Evolutionary conservation across 1,140 invertebrate genomes (phyloP).

Genomic region (Glossosoma conforme): DNA sequence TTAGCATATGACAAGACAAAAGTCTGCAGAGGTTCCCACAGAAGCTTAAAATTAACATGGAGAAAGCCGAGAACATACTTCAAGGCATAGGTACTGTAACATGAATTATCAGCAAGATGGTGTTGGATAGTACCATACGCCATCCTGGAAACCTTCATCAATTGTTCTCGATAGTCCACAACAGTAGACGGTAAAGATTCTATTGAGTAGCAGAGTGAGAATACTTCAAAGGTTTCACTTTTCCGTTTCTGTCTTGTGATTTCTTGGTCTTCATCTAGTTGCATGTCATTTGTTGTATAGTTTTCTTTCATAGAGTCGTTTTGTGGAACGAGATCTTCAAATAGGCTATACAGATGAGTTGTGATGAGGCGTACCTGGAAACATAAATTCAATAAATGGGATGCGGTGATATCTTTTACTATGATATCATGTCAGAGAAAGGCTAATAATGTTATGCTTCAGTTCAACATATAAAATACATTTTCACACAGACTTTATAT

Average conservation of each 20-base stretch:
- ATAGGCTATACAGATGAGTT: conserved; percentile 66
- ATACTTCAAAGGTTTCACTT: conserved; percentile 52
- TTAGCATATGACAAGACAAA: conserved; percentile 69
- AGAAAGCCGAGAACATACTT: conserved; percentile 76
- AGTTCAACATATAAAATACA: conserved; percentile 19
- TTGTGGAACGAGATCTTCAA: conserved; percentile 47
- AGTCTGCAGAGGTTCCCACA: conserved; percentile 80
- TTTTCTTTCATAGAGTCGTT: conserved; percentile 19
- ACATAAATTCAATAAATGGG: conserved; percentile 34
- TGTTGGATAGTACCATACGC: conserved; percentile 56
- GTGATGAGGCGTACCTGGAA: conserved; percentile 62
- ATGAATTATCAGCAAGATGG: conserved; percentile 49
- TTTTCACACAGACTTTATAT: conserved; percentile 10
- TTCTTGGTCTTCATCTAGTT: conserved; percentile 12
- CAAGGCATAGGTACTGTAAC: conserved; percentile 58
- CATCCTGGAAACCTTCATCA: conserved; percentile 69
- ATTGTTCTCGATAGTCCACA: conserved; percentile 71
- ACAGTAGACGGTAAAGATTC: conserved; percentile 65
- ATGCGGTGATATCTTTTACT: too few relatives aligned
- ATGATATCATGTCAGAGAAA: too few relatives aligned
- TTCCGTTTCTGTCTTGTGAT: conserved; percentile 33
- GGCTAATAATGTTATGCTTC: conserved; percentile 21
- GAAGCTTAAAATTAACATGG: conserved; percentile 79
- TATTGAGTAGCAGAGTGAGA: conserved; percentile 62
- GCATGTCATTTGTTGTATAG: conserved; percentile 12